Conservation (phyloP, 1,140 invertebrate genomes). For the Aphis craccivora region DNA sequence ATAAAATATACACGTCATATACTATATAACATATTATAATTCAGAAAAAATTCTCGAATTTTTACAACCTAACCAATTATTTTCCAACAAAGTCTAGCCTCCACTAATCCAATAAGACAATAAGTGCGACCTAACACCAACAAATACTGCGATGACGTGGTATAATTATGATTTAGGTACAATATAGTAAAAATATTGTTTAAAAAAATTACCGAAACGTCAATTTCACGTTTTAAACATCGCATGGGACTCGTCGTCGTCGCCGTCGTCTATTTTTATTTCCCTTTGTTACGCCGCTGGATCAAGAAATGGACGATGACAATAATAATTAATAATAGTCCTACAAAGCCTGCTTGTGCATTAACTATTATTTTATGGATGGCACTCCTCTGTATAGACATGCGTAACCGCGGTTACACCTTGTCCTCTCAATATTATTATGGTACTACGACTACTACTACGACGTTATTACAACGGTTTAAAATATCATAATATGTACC, state of each 20-base stretch:
- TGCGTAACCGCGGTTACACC: conserved; percentile 9
- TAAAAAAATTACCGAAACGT: not conserved
- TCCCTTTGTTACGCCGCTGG: not conserved
- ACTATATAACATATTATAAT: too few relatives aligned
- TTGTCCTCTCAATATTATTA: not conserved
- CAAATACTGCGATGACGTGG: not conserved
- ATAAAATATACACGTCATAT: too few relatives aligned
- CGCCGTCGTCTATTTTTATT: conserved; percentile 27
- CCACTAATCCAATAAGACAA: not conserved
- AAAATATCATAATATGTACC: not conserved
- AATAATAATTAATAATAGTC: conserved; percentile 20
- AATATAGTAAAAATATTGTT: too few relatives aligned
- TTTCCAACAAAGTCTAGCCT: not conserved
- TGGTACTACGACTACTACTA: not conserved
- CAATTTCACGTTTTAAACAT: conserved; percentile 11
- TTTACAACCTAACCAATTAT: not conserved
- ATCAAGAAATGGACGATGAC: not conserved
- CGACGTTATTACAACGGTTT: not conserved
- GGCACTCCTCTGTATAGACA: not conserved
- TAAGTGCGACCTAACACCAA: not conserved
- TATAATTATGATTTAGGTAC: not conserved
- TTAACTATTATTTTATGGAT: conserved; percentile 18
- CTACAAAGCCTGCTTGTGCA: not conserved
- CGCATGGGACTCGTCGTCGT: not conserved
- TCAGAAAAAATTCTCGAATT: not conserved